Base-by-base conservation (phyloP, 1,140 invertebrate species). In the Hycleus phaleratus region DNA sequence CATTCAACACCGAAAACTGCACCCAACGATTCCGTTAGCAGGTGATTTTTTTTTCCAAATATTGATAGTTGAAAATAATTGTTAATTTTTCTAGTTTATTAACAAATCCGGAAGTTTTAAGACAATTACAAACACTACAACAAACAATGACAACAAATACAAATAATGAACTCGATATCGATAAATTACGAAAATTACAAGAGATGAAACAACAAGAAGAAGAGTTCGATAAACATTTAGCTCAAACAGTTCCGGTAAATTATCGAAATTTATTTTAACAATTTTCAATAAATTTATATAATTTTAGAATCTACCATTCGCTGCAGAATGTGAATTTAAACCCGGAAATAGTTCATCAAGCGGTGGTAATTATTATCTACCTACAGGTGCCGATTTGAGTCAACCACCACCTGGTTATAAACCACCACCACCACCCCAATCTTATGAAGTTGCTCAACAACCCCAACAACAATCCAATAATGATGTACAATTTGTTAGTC, bases 191-290 rank as follows among this genome's bases (percentile, higher is more conserved):
- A 4, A 85, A 85, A 68, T 62, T 85, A 47, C 83, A 84, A 54
- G 83, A 85, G 71, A 82, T 87, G 79, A 85, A 85, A 57, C 81
- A 86, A 63, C 85, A 86, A 59, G 87, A 88, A 64, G 85, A 88
- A 47, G 86, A 89, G 65, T 87, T 90, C 73, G 85, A 90, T 68
- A 85, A 87, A 68, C 86, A 90, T 72, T 75, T 87, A 45, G 85
- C 86, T 59, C 82, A 84, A 73, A 84, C 83, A 48, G 79, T 85
- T 58, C 81, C 82, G 59, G 82, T 83, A 70, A 78, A 9, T 18
- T 7, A 25, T 11, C 3, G 4, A 4, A 10, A 56, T 57, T 46
- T 18, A 39, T 61, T 39, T 42, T 10, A 8, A 11, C 39, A 53
- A 26, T 43, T 12, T 50, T 49, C 38, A 47, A 38, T 26, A 49